Conservation (phyloP, 2,797 vertebrate genomes). For the Macroramphosus scolopax region DNA sequence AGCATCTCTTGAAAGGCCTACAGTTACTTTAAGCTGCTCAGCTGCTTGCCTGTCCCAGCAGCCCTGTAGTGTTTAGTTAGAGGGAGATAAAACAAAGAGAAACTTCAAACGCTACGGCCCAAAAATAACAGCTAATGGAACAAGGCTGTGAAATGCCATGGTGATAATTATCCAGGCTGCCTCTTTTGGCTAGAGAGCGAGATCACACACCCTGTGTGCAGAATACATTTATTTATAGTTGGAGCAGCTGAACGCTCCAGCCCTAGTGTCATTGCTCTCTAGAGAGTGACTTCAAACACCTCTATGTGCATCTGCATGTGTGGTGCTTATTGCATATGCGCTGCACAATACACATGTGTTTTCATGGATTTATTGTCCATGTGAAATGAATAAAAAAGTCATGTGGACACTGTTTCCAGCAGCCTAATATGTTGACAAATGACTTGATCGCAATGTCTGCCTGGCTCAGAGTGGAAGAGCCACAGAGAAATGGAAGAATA, state of each 20-base stretch:
- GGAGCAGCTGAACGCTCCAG: conserved; percentile 63
- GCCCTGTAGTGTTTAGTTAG: conserved; percentile 64
- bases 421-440: conserved; percentile 1
- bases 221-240: conserved; percentile 78
- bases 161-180: conserved; percentile 76
- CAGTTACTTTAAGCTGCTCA: conserved; percentile 66
- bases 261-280: conserved; percentile 68
- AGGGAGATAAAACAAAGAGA: conserved; percentile 70
- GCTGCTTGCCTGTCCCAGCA: conserved; percentile 56
- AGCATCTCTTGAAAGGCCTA: conserved; percentile 61
- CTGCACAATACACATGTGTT: conserved; percentile 1
- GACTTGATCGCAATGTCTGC: too few species aligned
- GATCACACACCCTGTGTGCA: conserved; percentile 58
- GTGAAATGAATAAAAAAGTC: conserved; percentile 22
- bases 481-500: too few species aligned
- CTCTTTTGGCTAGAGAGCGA: conserved; percentile 63
- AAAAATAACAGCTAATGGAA: conserved; percentile 74
- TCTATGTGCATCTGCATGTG: conserved; percentile 22
- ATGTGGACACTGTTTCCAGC: conserved; percentile 22
- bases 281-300: conserved; percentile 70
- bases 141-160: conserved; percentile 72
- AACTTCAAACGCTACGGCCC: conserved; percentile 71
- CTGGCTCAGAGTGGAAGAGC: too few species aligned
- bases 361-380: conserved; percentile 13
- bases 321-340: conserved; percentile 13